Evolutionary conservation across 2,888 invertebrate genomes (phyloP).

Genomic region (Heliconius ethilla): DNA sequence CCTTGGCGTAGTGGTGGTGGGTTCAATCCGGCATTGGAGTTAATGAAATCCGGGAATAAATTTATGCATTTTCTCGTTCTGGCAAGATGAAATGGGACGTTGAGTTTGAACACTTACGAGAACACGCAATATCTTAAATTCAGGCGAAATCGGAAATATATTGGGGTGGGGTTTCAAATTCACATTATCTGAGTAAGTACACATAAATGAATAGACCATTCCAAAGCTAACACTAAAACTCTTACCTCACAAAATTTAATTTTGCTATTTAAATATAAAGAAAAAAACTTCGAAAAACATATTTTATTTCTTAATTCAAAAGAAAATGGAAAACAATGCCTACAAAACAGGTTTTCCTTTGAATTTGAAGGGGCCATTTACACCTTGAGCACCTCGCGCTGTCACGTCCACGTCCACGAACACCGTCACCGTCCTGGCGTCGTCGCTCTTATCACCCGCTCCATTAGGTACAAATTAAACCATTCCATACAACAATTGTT

Average conservation of each 20-base stretch:
- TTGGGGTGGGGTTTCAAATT: too few species aligned
- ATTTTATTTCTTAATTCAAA: constrained; percentile 13
- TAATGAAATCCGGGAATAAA: too few species aligned
- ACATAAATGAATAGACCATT: not conserved
- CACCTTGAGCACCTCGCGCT: constrained; percentile 56
- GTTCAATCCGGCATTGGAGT: too few species aligned
- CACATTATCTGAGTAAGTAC: not conserved
- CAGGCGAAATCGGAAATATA: too few species aligned
- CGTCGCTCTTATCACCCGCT: constrained; percentile 27
- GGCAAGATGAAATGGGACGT: too few species aligned
- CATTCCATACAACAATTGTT: constrained; percentile 35
- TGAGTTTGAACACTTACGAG: too few species aligned
- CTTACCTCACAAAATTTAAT: not conserved
- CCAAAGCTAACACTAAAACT: not conserved
- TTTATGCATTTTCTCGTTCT: too few species aligned
- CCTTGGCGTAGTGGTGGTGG: too few species aligned
- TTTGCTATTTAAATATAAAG: not conserved
- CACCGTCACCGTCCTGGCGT: constrained; percentile 36
- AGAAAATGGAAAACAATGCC: constrained; percentile 45
- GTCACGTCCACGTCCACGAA: constrained; percentile 55
- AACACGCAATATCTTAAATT: too few species aligned
- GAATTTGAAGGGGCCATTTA: constrained; percentile 53
- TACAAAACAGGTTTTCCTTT: constrained; percentile 47
- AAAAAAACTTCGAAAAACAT: not conserved
- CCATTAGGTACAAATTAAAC: constrained; percentile 37